Conservation (phyloP, 2,797 vertebrate species). For the Rhynchotus rufescens region DNA sequence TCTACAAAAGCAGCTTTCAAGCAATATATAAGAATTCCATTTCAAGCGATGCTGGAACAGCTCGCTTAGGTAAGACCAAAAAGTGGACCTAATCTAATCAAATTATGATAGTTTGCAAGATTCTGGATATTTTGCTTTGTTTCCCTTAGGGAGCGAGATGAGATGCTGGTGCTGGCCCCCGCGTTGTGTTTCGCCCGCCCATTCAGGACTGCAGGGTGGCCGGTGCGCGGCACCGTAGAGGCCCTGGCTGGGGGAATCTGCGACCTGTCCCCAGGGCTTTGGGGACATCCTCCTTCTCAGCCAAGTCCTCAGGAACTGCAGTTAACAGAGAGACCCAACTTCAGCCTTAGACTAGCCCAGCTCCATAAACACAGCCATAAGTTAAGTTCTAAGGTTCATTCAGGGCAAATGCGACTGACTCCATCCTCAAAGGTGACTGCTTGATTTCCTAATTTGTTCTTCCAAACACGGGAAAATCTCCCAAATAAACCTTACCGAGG, state of each 20-base stretch:
- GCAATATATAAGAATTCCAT: too few relatives aligned
- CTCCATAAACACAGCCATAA: background rate
- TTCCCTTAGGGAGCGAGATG: background rate
- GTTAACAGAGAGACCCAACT: background rate
- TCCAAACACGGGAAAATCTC: slow-evolving; percentile 46
- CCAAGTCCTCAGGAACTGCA: background rate
- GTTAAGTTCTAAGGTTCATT: background rate
- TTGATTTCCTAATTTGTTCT: slow-evolving; percentile 58
- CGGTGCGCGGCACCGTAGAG: rapidly evolving
- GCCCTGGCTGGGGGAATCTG: background rate
- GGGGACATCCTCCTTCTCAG: background rate
- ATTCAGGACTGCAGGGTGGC: background rate
- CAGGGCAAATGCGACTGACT: background rate
- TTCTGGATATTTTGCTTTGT: background rate
- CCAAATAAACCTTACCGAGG: slow-evolving; percentile 33
- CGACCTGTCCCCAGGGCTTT: background rate
- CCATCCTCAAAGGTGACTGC: background rate
- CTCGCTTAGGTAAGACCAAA: background rate
- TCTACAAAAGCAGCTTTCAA: background rate
- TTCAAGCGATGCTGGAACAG: background rate
- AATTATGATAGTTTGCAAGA: background rate
- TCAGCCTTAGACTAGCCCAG: background rate
- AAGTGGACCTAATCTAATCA: background rate
- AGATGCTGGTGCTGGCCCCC: background rate
- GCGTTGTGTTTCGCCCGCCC: background rate